Conservation (phyloP, 2,888 invertebrate species). For the Tachina lurida region DNA sequence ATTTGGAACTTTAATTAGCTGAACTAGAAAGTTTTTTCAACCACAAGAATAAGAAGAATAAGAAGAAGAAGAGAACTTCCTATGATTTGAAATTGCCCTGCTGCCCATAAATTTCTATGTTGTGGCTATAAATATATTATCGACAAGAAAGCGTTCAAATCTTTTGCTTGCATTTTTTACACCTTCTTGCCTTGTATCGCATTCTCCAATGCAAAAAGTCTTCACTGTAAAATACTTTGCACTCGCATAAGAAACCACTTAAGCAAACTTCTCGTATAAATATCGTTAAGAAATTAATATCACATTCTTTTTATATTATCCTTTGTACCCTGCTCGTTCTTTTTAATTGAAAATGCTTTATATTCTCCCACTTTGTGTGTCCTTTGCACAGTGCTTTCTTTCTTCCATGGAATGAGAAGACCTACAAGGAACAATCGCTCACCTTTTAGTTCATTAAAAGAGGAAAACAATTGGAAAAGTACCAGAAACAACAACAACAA, state of each 20-base stretch:
- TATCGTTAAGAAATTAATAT: conserved; percentile 51
- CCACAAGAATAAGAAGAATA: no score
- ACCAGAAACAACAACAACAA: conserved; percentile 5
- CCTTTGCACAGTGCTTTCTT: background rate
- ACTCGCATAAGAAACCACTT: conserved; percentile 7
- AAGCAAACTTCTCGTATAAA: conserved; percentile 47
- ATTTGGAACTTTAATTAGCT: no score
- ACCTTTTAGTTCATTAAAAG: conserved; percentile 51
- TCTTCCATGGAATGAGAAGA: background rate
- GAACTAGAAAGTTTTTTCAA: no score
- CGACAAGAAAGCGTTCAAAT: no score
- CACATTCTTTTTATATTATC: conserved; percentile 24
- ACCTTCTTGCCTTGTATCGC: no score
- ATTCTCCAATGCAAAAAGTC: no score
- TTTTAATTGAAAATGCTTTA: conserved; percentile 47
- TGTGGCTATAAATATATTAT: no score
- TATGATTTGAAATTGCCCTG: no score
- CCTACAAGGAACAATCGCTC: conserved; percentile 5
- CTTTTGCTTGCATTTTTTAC: no score
- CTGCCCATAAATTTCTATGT: no score
- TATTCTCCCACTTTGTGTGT: background rate
- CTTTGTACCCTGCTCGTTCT: background rate
- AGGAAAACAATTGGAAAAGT: conserved; percentile 49
- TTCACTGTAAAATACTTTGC: no score
- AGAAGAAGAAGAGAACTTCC: no score